These are phyloP conservation scores for Xiphorhynchus elegans DNA, from an alignment of 2,113 vertebrate genomes.

Conservation along the genomic window DNA sequence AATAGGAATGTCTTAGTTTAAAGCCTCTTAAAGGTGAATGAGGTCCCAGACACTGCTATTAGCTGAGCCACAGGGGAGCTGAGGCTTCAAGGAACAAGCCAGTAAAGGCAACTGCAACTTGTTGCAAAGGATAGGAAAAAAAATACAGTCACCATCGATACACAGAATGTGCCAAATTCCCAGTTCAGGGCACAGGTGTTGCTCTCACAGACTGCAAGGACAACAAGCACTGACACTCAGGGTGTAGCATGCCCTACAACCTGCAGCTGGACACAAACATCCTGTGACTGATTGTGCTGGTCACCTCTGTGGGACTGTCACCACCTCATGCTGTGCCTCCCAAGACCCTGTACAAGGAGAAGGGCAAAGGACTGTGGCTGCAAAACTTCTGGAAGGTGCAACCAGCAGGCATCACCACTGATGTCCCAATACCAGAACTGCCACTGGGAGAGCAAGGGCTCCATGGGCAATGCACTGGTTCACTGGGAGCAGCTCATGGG, in stretches of 20 bases:
- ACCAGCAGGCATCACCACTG: accelerated
- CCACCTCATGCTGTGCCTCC: background rate
- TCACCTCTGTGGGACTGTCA: background rate
- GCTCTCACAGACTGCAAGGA: background rate
- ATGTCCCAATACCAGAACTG: background rate
- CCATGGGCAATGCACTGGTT: accelerated
- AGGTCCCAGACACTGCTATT: background rate
- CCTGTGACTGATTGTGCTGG: accelerated
- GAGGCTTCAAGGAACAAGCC: background rate
- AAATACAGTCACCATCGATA: background rate
- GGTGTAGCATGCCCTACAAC: accelerated
- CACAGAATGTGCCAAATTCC: background rate
- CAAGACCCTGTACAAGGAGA: background rate
- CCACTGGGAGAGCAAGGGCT: background rate
- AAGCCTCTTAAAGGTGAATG: constrained; percentile 6
- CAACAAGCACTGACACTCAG: background rate
- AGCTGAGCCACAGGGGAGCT: background rate
- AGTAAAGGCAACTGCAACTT: background rate
- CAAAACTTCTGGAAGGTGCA: background rate
- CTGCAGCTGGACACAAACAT: background rate
- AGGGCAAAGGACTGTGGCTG: background rate
- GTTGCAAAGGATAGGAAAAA: background rate
- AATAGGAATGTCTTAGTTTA: constrained; percentile 15
- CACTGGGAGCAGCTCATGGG: background rate
- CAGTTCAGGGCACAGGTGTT: background rate